Percentiles rank a stretch among this genome's conserved stretches.
Conservation (phyloP, 2,797 vertebrate species). For the Erethizon dorsatum region DNA sequence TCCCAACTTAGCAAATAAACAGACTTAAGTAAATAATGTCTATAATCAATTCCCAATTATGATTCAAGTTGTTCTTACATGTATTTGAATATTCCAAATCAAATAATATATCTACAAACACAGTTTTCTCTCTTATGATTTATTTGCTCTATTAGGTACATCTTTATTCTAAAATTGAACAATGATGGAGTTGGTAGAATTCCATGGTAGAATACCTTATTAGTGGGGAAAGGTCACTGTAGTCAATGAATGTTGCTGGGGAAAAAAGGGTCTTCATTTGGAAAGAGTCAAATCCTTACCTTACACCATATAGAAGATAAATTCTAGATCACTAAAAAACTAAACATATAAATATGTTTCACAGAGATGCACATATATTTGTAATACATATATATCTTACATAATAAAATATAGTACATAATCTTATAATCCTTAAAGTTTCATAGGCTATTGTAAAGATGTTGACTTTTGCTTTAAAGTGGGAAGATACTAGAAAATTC, state of each 20-base stretch:
- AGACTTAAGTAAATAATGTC: not conserved
- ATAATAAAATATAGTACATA: not conserved
- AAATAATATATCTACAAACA: constrained; percentile 49
- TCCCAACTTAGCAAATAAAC: constrained; percentile 49
- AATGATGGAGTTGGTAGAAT: not conserved
- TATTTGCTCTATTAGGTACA: not conserved
- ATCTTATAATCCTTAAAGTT: not conserved
- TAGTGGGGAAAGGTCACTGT: not conserved
- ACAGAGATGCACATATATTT: not conserved
- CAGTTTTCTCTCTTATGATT: not conserved
- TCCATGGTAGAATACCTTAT: not conserved
- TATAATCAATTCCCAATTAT: constrained; percentile 46
- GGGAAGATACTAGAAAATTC: not conserved
- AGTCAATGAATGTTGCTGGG: not conserved
- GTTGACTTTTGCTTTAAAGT: not conserved
- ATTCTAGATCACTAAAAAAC: not conserved
- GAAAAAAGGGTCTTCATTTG: not conserved
- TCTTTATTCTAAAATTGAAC: constrained; percentile 16
- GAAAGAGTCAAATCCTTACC: not conserved
- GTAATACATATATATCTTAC: not conserved
- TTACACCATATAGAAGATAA: not conserved
- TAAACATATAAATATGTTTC: not conserved
- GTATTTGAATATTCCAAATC: not conserved
- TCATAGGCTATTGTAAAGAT: not conserved
- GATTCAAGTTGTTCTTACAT: constrained; percentile 1